Evolutionary conservation across 2,797 vertebrate genomes (phyloP), one percentile per base, ranked within the genome.

Genomic region (Discoglossus pictus): DNA sequence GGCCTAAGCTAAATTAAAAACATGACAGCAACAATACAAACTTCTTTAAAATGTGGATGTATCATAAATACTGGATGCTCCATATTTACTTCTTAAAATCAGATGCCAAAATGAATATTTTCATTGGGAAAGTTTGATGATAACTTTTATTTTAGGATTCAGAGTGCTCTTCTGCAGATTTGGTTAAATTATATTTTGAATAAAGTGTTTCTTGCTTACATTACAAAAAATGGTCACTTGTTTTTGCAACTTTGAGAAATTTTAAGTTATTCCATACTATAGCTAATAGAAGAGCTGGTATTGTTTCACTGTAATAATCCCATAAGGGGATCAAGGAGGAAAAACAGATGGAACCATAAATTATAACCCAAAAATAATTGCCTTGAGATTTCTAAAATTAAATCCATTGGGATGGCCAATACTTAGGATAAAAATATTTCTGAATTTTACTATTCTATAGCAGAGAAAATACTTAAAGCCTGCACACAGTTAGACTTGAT

Each of bases 341-440:
- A 87, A 86, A 83, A 4, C 80, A 85, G 82, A 86, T 87, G 82
- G 82, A 78, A 77, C 75, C 78, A 86, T 87, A 86, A 80, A 80
- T 85, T 86, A 84, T 82, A 83, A 78, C 82, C 80, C 81, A 82
- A 85, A 85, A 64, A 18, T 74, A 82, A 87, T 86, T 87, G 83
- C 75, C 80, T 77, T 68, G 75, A 78, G 81, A 85, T 68, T 75
- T 75, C 25, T 61, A 76, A 69, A 87, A 84, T 79, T 76, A 80
- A 85, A 77, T 76, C 73, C 65, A 60, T 72, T 69, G 46, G 65
- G 65, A 80, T 61, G 79, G 66, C 16, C 36, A 25, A 34, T 31
- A 17, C 7, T 12, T 42, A 62, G 17, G 16, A 18, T 39, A 16
- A 40, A 17, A 40, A 51, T 62, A 39, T 48, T 7, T 51, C 7